Conservation (phyloP, 1,140 invertebrate species). For the Mercenaria mercenaria region DNA sequence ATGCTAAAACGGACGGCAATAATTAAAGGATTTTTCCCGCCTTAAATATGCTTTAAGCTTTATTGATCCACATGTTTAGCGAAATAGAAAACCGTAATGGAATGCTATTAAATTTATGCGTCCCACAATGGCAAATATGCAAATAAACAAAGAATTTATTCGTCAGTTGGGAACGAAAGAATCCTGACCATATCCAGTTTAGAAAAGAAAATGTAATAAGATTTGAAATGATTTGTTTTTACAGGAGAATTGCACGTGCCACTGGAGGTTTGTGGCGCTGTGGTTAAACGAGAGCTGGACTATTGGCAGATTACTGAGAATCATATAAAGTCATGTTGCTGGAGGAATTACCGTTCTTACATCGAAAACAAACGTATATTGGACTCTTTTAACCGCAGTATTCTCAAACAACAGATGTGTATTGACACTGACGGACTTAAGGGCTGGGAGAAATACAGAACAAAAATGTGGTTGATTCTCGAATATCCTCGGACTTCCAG, state of each 20-base stretch:
- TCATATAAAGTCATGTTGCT: conserved; percentile 84
- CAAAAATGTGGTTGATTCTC: conserved; percentile 81
- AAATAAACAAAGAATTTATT: not conserved
- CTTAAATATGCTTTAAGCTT: too few relatives aligned
- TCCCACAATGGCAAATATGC: not conserved
- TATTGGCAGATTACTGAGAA: conserved; percentile 86
- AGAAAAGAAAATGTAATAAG: not conserved
- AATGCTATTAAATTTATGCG: not conserved
- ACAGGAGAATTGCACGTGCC: conserved; percentile 87
- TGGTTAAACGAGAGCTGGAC: conserved; percentile 86
- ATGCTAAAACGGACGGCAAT: too few relatives aligned
- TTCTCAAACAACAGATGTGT: conserved; percentile 77
- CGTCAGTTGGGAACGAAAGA: not conserved
- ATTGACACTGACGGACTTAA: conserved; percentile 75
- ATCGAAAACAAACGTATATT: conserved; percentile 83
- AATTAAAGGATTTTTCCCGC: too few relatives aligned
- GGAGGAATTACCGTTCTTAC: conserved; percentile 82
- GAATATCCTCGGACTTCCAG: conserved; percentile 82
- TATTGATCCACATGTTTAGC: not conserved
- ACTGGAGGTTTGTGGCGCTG: conserved; percentile 85
- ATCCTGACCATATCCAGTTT: not conserved
- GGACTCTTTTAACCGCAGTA: conserved; percentile 81
- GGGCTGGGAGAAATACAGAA: conserved; percentile 80
- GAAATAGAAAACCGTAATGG: not conserved
- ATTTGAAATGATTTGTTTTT: not conserved